Evolutionary conservation across 2,888 invertebrate species (phyloP).

Genomic region (Melanostoma mellinum): DNA sequence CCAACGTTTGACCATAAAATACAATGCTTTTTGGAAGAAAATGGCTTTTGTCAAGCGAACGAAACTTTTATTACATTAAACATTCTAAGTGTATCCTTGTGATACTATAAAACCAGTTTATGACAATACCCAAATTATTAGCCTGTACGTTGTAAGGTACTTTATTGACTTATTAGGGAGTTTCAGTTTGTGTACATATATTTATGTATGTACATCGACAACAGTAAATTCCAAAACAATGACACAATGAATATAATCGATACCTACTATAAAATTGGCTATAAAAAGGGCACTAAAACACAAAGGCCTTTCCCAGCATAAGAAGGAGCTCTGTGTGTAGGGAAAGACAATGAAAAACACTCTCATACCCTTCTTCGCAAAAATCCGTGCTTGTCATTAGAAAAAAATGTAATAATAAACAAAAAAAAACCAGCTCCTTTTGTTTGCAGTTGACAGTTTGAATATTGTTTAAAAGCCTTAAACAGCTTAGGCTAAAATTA

Average conservation of each 20-base stretch:
- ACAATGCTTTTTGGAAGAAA: conserved; percentile 16
- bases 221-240: conserved; percentile 33
- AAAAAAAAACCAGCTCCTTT: conserved; percentile 6
- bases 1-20: conserved; percentile 30
- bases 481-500: conserved; percentile 23
- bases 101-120: conserved; percentile 32
- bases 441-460: conserved; percentile 30
- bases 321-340: background rate
- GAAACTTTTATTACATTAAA: conserved; percentile 31
- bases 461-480: conserved; percentile 21
- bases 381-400: background rate
- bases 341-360: conserved; percentile 2
- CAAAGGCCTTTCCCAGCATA: conserved; percentile 1
- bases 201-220: too few species aligned
- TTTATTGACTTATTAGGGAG: conserved; percentile 38
- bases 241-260: conserved; percentile 37
- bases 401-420: conserved; percentile 1
- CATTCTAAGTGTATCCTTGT: conserved; percentile 22
- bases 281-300: conserved; percentile 24
- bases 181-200: background rate
- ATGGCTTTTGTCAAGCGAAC: conserved; percentile 18
- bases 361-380: background rate
- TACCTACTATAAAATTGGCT: conserved; percentile 24
- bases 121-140: conserved; percentile 38
- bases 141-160: conserved; percentile 21